phyloP scores from a whole-genome alignment of 1,140 invertebrate species.

The Ylistrum balloti region DNA sequence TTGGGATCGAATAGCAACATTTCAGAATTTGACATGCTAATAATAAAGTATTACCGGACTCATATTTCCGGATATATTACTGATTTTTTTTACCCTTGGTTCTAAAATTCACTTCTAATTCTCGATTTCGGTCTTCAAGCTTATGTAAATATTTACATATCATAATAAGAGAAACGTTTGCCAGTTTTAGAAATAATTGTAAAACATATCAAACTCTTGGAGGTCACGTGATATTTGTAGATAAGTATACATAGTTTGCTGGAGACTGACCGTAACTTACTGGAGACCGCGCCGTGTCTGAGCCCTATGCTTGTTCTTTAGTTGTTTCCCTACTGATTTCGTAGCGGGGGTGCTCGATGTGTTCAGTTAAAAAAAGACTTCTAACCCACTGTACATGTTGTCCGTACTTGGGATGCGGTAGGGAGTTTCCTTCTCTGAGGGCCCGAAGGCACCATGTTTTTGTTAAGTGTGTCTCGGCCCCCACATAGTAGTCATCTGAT shows the following conservation, averaged over 20 bases:
- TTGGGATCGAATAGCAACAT: neutral
- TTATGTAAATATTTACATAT: neutral
- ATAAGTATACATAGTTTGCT: neutral
- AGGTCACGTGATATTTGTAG: slow-evolving; percentile 20
- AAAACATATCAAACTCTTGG: neutral
- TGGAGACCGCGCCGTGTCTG: neutral
- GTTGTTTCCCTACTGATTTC: neutral
- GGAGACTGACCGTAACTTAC: neutral
- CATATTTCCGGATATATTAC: slow-evolving; percentile 20
- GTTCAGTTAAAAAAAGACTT: slow-evolving; percentile 9
- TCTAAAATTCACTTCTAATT: neutral
- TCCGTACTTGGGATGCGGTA: neutral
- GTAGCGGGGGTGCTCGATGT: neutral
- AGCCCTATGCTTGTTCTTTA: neutral
- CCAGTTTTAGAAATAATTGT: slow-evolving; percentile 28
- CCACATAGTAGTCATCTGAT: neutral
- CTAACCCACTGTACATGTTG: neutral
- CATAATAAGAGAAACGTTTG: neutral
- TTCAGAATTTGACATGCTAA: neutral
- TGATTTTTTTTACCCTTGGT: neutral
- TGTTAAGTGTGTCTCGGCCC: neutral
- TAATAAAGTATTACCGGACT: neutral
- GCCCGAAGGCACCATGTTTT: neutral
- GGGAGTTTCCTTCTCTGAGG: neutral
- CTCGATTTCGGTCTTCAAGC: neutral